phyloP scores from a whole-genome alignment of 1,140 invertebrate genomes.

The Centruroides vittatus region DNA sequence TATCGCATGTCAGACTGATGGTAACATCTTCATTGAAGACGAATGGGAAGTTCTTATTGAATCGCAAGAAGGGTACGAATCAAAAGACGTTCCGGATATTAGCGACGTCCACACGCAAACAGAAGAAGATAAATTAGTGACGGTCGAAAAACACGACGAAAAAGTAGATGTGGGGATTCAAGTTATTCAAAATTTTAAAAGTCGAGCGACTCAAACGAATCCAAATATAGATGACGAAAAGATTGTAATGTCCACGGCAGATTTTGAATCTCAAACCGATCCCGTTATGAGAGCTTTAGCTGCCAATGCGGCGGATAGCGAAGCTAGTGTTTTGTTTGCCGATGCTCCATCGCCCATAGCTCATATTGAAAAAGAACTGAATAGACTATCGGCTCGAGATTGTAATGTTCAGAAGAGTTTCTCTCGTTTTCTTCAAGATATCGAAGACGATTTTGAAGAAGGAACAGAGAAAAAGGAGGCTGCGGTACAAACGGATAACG shows the following conservation, averaged over 20 bases:
- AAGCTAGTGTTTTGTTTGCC: constrained; percentile 15
- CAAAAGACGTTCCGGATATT: neutral
- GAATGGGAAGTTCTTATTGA: neutral
- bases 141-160: neutral
- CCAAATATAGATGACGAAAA: neutral
- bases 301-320: constrained; percentile 20
- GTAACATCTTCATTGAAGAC: neutral
- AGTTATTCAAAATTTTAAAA: neutral
- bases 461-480: constrained; percentile 13
- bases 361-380: constrained; percentile 19
- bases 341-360: constrained; percentile 19
- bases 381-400: neutral
- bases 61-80: neutral
- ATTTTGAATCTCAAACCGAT: constrained; percentile 21
- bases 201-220: neutral
- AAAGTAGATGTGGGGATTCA: neutral
- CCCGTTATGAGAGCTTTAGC: constrained; percentile 17
- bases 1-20: no score
- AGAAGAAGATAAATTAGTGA: neutral
- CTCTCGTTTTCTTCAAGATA: no score
- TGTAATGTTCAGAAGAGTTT: no score
- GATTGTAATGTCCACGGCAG: constrained; percentile 2
- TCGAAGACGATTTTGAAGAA: neutral
- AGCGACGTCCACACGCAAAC: neutral
- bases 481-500: constrained; percentile 24